Percentiles rank a stretch among this genome's conserved stretches.
Conservation (phyloP, 2,888 invertebrate genomes). For the Epistrophella euchroma region DNA sequence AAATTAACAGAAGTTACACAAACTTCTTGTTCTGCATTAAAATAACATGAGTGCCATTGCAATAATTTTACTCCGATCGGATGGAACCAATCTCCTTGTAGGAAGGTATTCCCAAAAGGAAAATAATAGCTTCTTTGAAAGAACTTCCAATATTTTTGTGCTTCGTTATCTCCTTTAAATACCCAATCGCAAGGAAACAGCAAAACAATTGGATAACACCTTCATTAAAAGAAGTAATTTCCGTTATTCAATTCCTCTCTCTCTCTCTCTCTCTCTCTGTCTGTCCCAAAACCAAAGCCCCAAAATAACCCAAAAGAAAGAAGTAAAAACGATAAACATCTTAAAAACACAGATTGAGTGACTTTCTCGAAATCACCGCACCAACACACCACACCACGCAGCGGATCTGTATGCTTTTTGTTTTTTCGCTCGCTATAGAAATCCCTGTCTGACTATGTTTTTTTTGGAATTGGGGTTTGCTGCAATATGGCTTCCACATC, state of each 20-base stretch:
- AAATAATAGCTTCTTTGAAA: background rate
- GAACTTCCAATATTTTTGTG: background rate
- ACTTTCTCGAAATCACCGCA: slow-evolving; percentile 37
- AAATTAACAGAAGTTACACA: slow-evolving; percentile 25
- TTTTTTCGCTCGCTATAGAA: background rate
- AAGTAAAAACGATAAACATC: slow-evolving; percentile 66
- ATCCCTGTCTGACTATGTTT: background rate
- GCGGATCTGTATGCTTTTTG: slow-evolving; percentile 41
- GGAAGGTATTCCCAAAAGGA: background rate
- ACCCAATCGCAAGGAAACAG: slow-evolving; percentile 21
- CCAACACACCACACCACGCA: background rate
- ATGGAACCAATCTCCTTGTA: background rate
- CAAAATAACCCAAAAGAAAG: slow-evolving; percentile 1
- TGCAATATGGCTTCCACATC: slow-evolving; percentile 3
- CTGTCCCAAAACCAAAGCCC: no score
- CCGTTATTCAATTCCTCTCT: slow-evolving; percentile 57
- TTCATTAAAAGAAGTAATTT: slow-evolving; percentile 71
- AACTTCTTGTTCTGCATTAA: slow-evolving; percentile 23
- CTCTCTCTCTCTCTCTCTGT: slow-evolving; percentile 1
- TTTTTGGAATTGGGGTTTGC: slow-evolving; percentile 6
- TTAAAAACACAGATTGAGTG: slow-evolving; percentile 57
- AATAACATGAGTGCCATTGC: slow-evolving; percentile 11
- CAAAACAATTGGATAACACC: slow-evolving; percentile 53
- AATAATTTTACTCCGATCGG: background rate
- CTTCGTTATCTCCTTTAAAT: slow-evolving; percentile 16